Percentiles rank a stretch among this genome's conserved stretches.
These are phyloP conservation scores for Leptoteleia sp. DNA, from an alignment of 1,140 invertebrate genomes.

Conservation along the genomic window DNA sequence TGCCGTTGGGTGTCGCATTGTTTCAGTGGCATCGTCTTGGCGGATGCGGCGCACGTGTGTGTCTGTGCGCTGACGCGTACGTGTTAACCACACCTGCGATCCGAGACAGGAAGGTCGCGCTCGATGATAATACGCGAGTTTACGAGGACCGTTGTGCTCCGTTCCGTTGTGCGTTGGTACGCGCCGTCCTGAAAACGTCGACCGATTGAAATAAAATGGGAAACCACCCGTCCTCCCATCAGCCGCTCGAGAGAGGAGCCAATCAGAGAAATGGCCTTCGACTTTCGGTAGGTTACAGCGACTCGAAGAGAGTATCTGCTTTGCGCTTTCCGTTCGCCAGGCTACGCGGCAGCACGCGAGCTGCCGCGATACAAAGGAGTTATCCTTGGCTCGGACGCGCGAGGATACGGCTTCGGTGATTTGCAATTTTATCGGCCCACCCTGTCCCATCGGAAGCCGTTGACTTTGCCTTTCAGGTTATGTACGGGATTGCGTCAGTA, in stretches of 20 bases:
- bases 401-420: too few relatives aligned
- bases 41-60: constrained; percentile 57
- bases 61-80: constrained; percentile 53
- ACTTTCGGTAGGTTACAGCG: constrained; percentile 76
- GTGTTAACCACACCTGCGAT: constrained; percentile 62
- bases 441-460: too few relatives aligned
- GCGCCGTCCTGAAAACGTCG: constrained; percentile 75
- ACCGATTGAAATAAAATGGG: constrained; percentile 81
- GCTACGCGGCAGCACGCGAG: neutral
- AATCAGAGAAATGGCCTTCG: constrained; percentile 78
- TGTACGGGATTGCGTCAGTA: constrained; percentile 1
- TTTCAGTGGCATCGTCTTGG: constrained; percentile 34
- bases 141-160: constrained; percentile 64
- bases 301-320: neutral
- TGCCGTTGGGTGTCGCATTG: constrained; percentile 47
- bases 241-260: constrained; percentile 83
- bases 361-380: constrained; percentile 33
- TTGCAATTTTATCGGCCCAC: too few relatives aligned
- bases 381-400: too few relatives aligned
- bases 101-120: constrained; percentile 61
- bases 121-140: constrained; percentile 59
- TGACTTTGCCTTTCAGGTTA: constrained; percentile 7
- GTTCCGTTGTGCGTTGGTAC: constrained; percentile 68
- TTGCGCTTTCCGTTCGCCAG: neutral
- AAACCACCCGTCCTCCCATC: constrained; percentile 86